Evolutionary conservation across 2,888 invertebrate species (phyloP).

Genomic region (Coecobrya sp.): DNA sequence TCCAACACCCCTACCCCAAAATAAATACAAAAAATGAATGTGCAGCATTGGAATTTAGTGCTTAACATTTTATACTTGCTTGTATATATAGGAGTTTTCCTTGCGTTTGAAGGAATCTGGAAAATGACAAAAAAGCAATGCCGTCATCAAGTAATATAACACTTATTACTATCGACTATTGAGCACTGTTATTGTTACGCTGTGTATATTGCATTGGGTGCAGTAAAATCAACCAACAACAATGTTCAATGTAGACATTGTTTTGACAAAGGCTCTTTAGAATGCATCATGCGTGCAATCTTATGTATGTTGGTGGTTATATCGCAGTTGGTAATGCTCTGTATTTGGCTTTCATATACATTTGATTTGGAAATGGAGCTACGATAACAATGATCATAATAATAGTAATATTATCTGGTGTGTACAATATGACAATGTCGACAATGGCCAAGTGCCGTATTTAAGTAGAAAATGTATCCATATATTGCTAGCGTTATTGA

Average conservation of each 20-base stretch:
- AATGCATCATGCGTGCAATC: not conserved
- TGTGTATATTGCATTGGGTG: too few relatives aligned
- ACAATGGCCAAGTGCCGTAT: slow-evolving; percentile 45
- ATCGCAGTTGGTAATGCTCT: not conserved
- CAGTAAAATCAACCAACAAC: not conserved
- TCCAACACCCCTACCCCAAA: not conserved
- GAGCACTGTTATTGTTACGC: too few relatives aligned
- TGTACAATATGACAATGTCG: slow-evolving; percentile 12
- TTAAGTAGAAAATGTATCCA: slow-evolving; percentile 21
- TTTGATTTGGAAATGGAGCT: slow-evolving; percentile 42
- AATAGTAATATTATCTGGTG: not conserved
- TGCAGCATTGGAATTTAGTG: too few relatives aligned
- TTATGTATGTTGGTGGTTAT: not conserved
- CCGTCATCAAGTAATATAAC: not conserved
- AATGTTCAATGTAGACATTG: not conserved
- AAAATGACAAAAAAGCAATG: slow-evolving; percentile 54
- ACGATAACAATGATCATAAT: not conserved
- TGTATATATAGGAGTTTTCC: not conserved
- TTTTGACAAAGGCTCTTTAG: not conserved
- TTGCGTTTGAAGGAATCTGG: not conserved
- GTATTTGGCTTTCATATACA: slow-evolving; percentile 18
- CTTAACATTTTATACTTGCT: too few relatives aligned
- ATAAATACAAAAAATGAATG: not conserved
- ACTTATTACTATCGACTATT: too few relatives aligned
- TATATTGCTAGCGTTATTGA: slow-evolving; percentile 31